Conservation (phyloP, 2,888 invertebrate species). For the Bibio marci region DNA sequence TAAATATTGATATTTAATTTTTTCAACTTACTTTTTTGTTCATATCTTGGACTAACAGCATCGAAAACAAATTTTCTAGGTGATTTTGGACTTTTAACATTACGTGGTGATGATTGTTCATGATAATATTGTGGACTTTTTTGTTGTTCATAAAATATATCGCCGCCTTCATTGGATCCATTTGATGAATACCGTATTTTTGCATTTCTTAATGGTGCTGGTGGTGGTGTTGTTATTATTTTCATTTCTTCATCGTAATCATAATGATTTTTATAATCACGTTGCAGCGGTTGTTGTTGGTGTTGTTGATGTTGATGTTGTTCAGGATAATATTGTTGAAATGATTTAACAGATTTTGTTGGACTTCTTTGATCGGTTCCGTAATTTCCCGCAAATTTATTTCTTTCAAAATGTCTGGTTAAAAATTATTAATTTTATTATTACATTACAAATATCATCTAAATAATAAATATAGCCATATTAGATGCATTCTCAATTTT, state of each 20-base stretch:
- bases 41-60: constrained; percentile 22
- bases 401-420: neutral
- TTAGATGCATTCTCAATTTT: no score
- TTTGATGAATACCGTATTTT: neutral
- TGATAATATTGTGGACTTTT: constrained; percentile 7
- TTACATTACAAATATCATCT: constrained; percentile 17
- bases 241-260: no score
- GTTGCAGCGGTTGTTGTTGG: neutral
- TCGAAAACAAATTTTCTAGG: constrained; percentile 42
- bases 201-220: neutral
- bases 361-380: neutral
- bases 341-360: neutral
- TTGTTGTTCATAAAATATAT: neutral
- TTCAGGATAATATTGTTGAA: constrained; percentile 3
- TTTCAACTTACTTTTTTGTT: constrained; percentile 11
- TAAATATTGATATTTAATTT: no score
- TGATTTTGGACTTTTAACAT: constrained; percentile 38
- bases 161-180: neutral
- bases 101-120: constrained; percentile 25
- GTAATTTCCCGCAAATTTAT: neutral
- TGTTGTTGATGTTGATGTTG: neutral
- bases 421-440: no score
- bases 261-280: no score
- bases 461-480: no score
- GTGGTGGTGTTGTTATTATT: neutral